Base-by-base conservation (phyloP, 1,140 invertebrate genomes). In the Calliopsis andreniformis region DNA sequence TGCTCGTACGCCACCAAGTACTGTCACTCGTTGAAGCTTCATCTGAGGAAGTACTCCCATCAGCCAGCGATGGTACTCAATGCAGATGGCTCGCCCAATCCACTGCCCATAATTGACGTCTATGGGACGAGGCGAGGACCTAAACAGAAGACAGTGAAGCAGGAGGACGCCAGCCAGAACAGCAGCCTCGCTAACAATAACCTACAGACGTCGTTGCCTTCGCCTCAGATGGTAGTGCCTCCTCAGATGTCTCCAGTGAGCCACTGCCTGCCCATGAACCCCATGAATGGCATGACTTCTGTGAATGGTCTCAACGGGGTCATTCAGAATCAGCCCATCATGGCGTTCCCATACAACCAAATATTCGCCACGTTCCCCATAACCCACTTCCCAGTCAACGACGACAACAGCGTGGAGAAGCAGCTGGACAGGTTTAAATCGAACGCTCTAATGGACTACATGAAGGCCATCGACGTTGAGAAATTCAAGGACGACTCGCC, bases 1-100 rank as follows among this genome's bases (percentile, higher is more conserved):
- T 99, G 99, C 89, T 95, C 94, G n/a, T 99, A 99, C 88, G 98
- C 97, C 2, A 99, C 98, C 0, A 99, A 99, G 90, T 99, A 99
- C 89, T 99, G 97, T 85, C 99, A 99, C 92, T 98, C 97, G 35
- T 92, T 99, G 0, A 99, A 99, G 88, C 93, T 99, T 0, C 99
- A 99, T 91, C 90, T 99, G 18, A 93, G 97, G 3, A 99, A 99
- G 88, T 98, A 98, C 86, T 92, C 93, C 45, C 98, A 99, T 88
- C 95, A 95, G 80, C 97, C 97, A 0, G 96, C 95, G 0, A 95
- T 96, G 92, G 96, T 98, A 0, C 90, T 98, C 1, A 98, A 98
- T 85, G 93, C 96, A 20, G 97, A 98, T 80, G 97, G 97, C 2
- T 95, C 96, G 0, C 96, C 96, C 0, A 98, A 98, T 90, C 96